Conservation (phyloP, 2,888 invertebrate genomes). For the Drosophila fulvimacula region DNA sequence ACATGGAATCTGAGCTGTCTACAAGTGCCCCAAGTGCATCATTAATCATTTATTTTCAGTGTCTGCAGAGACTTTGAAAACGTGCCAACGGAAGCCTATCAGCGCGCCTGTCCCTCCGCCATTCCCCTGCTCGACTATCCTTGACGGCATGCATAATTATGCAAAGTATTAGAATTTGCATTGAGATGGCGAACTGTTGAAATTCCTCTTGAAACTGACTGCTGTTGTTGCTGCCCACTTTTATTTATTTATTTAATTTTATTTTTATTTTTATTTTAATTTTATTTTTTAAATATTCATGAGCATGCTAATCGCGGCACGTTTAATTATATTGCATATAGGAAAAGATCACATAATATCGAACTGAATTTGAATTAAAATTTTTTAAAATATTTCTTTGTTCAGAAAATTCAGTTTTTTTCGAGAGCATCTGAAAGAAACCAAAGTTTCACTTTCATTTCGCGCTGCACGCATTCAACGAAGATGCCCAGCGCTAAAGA, state of each 20-base stretch:
- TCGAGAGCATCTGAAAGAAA: conserved; percentile 17
- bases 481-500: conserved; percentile 47
- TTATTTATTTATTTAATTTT: background rate
- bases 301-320: conserved; percentile 36
- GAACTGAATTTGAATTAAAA: conserved; percentile 50
- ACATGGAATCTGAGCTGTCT: conserved; percentile 21
- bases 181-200: conserved; percentile 17
- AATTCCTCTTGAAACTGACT: conserved; percentile 13
- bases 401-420: conserved; percentile 44
- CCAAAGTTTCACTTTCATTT: conserved; percentile 57
- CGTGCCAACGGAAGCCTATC: conserved; percentile 49
- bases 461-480: conserved; percentile 29
- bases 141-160: conserved; percentile 50
- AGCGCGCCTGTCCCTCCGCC: conserved; percentile 11
- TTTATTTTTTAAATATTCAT: conserved; percentile 27
- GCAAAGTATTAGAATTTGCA: conserved; percentile 51
- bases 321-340: conserved; percentile 5
- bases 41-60: conserved; percentile 38
- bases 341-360: conserved; percentile 58
- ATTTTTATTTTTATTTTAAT: background rate
- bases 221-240: conserved; percentile 16
- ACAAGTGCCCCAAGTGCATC: conserved; percentile 27
- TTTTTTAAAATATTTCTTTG: conserved; percentile 42
- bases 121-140: conserved; percentile 12
- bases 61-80: conserved; percentile 18